Percentiles rank a stretch among this genome's conserved stretches.
Evolutionary conservation across 2,113 vertebrate species (phyloP).

Genomic region (Ia io): DNA sequence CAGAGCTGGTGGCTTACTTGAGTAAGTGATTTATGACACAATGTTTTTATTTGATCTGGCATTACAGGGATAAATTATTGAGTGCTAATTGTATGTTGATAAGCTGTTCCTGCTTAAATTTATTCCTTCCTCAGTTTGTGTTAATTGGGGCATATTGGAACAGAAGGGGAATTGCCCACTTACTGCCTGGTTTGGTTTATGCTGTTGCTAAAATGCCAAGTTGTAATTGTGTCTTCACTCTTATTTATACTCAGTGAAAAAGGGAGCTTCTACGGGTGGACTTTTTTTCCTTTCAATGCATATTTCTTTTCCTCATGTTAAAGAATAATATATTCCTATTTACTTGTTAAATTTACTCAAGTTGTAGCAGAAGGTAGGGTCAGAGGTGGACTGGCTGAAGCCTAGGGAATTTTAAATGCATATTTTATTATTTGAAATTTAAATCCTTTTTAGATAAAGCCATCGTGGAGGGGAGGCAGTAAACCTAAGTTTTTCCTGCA

Average conservation of each 20-base stretch:
- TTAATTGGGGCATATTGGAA: slow-evolving; percentile 54
- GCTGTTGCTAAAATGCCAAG: slow-evolving; percentile 18
- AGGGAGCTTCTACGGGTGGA: neutral
- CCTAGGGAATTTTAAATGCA: slow-evolving; percentile 37
- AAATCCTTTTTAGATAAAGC: slow-evolving; percentile 57
- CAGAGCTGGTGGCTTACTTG: slow-evolving; percentile 46
- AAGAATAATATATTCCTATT: slow-evolving; percentile 32
- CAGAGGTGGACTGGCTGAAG: slow-evolving; percentile 59
- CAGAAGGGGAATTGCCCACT: slow-evolving; percentile 60
- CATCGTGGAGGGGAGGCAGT: neutral
- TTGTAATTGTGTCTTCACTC: slow-evolving; percentile 44
- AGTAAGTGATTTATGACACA: slow-evolving; percentile 74
- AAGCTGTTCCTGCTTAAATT: slow-evolving; percentile 70
- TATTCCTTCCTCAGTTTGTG: slow-evolving; percentile 67
- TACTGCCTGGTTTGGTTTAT: slow-evolving; percentile 46
- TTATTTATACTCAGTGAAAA: neutral
- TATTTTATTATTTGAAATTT: slow-evolving; percentile 67
- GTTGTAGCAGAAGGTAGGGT: slow-evolving; percentile 66
- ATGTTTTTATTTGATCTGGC: slow-evolving; percentile 69
- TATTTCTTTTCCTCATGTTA: slow-evolving; percentile 38
- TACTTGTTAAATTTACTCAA: slow-evolving; percentile 45
- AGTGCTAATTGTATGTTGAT: slow-evolving; percentile 69
- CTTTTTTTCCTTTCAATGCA: neutral
- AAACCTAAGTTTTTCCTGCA: neutral
- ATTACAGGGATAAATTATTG: slow-evolving; percentile 64